Evolutionary conservation across 2,888 invertebrate species (phyloP).

Genomic region (Heliconius sara): DNA sequence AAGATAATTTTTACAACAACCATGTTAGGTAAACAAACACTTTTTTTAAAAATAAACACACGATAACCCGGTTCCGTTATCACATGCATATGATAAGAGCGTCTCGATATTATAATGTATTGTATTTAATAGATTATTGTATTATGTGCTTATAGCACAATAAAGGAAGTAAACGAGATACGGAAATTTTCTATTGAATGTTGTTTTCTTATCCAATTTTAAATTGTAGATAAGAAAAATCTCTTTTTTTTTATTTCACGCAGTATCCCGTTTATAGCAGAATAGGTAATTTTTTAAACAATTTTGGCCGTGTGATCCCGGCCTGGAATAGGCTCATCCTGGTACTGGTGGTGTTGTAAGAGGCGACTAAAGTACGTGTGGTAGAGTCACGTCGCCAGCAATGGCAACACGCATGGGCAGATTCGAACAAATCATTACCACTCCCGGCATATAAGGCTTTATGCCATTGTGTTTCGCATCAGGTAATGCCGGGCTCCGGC

Average conservation of each 20-base stretch:
- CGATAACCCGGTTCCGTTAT: constrained; percentile 45
- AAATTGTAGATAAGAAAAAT: too few species aligned
- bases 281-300: neutral
- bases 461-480: too few species aligned
- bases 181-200: neutral
- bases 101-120: constrained; percentile 11
- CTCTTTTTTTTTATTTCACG: neutral
- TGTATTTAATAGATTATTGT: constrained; percentile 10
- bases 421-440: too few species aligned
- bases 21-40: constrained; percentile 33
- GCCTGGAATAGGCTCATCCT: too few species aligned
- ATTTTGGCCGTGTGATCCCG: too few species aligned
- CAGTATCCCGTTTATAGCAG: neutral
- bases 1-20: constrained; percentile 28
- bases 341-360: too few species aligned
- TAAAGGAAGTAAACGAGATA: neutral
- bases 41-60: constrained; percentile 33
- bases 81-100: constrained; percentile 10
- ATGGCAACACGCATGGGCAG: too few species aligned
- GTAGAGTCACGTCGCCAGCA: too few species aligned
- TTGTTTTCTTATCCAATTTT: neutral
- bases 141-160: neutral
- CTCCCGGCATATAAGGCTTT: too few species aligned
- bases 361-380: too few species aligned
- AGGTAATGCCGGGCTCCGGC: too few species aligned